Evolutionary conservation across 2,797 vertebrate species (phyloP).

Genomic region (Semaprochilodus insignis): DNA sequence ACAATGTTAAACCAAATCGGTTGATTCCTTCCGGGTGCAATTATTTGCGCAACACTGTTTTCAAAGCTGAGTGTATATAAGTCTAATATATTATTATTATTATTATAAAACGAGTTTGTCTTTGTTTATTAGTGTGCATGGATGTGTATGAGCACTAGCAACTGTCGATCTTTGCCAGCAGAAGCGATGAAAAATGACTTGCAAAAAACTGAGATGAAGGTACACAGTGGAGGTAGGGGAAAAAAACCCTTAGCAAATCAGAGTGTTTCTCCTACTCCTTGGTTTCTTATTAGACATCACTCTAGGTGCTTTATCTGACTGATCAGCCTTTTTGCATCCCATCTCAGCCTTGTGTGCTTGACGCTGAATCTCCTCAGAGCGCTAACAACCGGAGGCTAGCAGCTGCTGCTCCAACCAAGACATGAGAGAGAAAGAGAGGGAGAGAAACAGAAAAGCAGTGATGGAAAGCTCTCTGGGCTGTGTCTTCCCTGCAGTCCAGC

Average conservation of each 20-base stretch:
- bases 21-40: too few species aligned
- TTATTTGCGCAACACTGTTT: too few species aligned
- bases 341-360: slow-evolving; percentile 16
- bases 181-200: not conserved
- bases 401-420: slow-evolving; percentile 15
- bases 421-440: slow-evolving; percentile 4
- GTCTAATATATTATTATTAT: too few species aligned
- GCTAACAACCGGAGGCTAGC: slow-evolving; percentile 26
- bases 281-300: slow-evolving; percentile 27
- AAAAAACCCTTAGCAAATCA: not conserved
- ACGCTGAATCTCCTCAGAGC: slow-evolving; percentile 9
- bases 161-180: not conserved
- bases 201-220: slow-evolving; percentile 1
- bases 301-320: slow-evolving; percentile 18
- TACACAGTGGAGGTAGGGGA: not conserved
- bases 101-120: too few species aligned
- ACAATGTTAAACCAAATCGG: too few species aligned
- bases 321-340: slow-evolving; percentile 12
- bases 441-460: slow-evolving; percentile 13
- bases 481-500: slow-evolving; percentile 6
- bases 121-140: not conserved
- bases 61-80: too few species aligned
- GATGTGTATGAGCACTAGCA: not conserved
- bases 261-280: slow-evolving; percentile 9
- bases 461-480: slow-evolving; percentile 3